Conservation (phyloP, 2,113 vertebrate species). For the Phalacrocorax carbo region DNA sequence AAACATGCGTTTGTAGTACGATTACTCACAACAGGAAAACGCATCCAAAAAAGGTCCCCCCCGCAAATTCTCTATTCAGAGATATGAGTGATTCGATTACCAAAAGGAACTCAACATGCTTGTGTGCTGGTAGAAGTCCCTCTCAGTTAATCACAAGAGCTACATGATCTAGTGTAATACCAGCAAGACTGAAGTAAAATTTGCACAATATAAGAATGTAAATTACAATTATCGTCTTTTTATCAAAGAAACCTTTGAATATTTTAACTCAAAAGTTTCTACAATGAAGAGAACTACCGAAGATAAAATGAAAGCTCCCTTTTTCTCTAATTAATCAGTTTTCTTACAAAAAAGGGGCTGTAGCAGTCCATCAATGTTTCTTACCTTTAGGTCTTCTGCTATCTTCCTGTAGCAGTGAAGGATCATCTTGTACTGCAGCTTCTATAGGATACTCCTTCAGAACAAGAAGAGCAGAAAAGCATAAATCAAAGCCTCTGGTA, state of each 20-base stretch:
- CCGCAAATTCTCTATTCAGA: neutral
- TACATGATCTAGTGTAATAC: neutral
- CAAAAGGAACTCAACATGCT: neutral
- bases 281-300: neutral
- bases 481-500: neutral
- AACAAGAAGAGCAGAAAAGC: neutral
- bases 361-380: neutral
- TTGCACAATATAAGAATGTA: neutral
- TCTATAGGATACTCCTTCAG: conserved; percentile 51
- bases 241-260: neutral
- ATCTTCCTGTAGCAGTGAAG: conserved; percentile 34
- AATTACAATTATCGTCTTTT: neutral
- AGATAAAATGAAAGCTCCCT: neutral
- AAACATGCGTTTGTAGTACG: neutral
- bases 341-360: neutral
- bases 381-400: conserved; percentile 67
- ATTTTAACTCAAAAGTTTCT: neutral
- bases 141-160: neutral
- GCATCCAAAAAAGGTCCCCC: neutral
- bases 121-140: neutral
- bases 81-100: neutral
- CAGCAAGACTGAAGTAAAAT: neutral
- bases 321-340: neutral
- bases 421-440: neutral
- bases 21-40: neutral